These are phyloP conservation scores for Habrosyne pyritoides DNA, from an alignment of 2,888 invertebrate species.

Conservation along the genomic window DNA sequence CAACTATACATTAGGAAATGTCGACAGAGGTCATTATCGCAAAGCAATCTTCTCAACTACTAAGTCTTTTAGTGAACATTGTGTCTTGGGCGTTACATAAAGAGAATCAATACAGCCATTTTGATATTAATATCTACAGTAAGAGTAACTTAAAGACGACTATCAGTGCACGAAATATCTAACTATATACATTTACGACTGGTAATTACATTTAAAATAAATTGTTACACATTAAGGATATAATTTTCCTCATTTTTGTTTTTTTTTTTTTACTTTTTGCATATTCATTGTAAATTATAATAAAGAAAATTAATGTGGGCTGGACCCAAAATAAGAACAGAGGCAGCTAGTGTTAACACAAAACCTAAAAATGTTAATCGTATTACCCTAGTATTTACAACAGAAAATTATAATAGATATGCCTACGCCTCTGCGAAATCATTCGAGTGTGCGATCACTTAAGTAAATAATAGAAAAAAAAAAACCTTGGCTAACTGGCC, in stretches of 20 bases:
- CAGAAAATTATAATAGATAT: slow-evolving; percentile 34
- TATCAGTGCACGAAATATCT: slow-evolving; percentile 78
- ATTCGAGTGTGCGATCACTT: slow-evolving; percentile 50
- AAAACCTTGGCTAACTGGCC: slow-evolving; percentile 59
- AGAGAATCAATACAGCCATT: slow-evolving; percentile 72
- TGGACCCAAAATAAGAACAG: slow-evolving; percentile 66
- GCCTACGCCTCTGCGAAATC: slow-evolving; percentile 35
- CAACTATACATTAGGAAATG: slow-evolving; percentile 56
- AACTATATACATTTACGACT: slow-evolving; percentile 71
- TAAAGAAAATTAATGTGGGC: slow-evolving; percentile 53
- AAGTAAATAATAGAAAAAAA: slow-evolving; percentile 32
- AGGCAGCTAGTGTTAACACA: slow-evolving; percentile 43
- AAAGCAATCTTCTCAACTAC: slow-evolving; percentile 53
- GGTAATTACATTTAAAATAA: slow-evolving; percentile 60
- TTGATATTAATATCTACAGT: slow-evolving; percentile 60
- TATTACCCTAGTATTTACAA: slow-evolving; percentile 62
- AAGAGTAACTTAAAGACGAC: slow-evolving; percentile 69
- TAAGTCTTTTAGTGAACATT: slow-evolving; percentile 56
- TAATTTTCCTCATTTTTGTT: slow-evolving; percentile 46
- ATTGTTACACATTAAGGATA: slow-evolving; percentile 53
- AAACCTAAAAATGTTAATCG: slow-evolving; percentile 50
- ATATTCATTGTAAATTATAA: slow-evolving; percentile 53
- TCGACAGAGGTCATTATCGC: slow-evolving; percentile 38
- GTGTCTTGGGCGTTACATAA: slow-evolving; percentile 57
- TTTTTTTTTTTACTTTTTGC: slow-evolving; percentile 61